These are phyloP conservation scores for Pectinophora gossypiella DNA, from an alignment of 1,140 invertebrate genomes.

Conservation along the genomic window DNA sequence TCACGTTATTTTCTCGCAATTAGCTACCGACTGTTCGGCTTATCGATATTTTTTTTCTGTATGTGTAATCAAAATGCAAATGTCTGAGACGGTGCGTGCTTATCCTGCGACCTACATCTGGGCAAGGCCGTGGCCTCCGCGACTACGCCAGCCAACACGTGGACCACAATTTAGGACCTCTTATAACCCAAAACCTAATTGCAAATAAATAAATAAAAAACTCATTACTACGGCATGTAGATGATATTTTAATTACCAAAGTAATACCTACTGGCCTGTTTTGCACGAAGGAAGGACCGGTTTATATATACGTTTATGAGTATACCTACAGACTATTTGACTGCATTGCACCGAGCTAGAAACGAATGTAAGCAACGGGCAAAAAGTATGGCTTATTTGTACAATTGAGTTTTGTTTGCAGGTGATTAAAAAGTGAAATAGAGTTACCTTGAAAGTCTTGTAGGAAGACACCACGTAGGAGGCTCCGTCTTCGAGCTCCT, in stretches of 20 bases:
- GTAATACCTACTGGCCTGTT: too few relatives aligned
- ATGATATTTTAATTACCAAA: too few relatives aligned
- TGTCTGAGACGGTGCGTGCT: slow-evolving; percentile 57
- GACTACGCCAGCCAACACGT: not conserved
- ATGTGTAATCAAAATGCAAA: slow-evolving; percentile 67
- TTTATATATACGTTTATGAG: too few relatives aligned
- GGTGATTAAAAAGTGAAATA: too few relatives aligned
- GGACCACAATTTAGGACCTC: not conserved
- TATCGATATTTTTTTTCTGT: slow-evolving; percentile 33
- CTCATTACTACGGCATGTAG: too few relatives aligned
- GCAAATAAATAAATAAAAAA: not conserved
- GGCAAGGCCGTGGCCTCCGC: slow-evolving; percentile 52
- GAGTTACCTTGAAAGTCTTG: slow-evolving; percentile 91
- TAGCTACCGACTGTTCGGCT: slow-evolving; percentile 36
- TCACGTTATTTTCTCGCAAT: slow-evolving; percentile 47
- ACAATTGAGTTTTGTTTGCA: too few relatives aligned
- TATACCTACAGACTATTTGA: not conserved
- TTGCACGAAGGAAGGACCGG: too few relatives aligned
- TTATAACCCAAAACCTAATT: not conserved
- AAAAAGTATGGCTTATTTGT: too few relatives aligned
- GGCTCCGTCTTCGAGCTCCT: slow-evolving; percentile 92
- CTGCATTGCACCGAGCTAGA: not conserved
- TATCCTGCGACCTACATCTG: slow-evolving; percentile 69
- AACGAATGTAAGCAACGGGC: slow-evolving; percentile 1
- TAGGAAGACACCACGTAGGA: slow-evolving; percentile 94